Conservation (phyloP, 2,113 vertebrate species). For the Neogobius melanostomus region DNA sequence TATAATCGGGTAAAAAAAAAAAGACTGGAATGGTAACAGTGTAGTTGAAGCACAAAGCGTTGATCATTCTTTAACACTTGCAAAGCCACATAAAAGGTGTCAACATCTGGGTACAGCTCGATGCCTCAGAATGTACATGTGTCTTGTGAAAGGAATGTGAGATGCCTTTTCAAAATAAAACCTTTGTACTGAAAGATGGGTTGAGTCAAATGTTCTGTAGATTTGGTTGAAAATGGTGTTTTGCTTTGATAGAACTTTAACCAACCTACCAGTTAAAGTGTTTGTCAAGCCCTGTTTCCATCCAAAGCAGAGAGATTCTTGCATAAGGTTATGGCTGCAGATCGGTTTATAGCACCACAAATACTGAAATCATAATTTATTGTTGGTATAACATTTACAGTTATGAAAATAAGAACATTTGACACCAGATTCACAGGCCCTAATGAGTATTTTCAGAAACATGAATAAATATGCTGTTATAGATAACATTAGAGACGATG, state of each 20-base stretch:
- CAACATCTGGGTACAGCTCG: constrained; percentile 30
- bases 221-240: too few species aligned
- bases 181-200: constrained; percentile 60
- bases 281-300: too few species aligned
- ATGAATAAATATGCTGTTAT: background rate
- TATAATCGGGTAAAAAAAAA: background rate
- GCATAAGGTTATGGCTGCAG: too few species aligned
- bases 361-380: background rate
- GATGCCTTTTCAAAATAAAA: constrained; percentile 69
- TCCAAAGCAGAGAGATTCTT: too few species aligned
- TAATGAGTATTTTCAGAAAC: too few species aligned
- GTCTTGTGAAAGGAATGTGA: constrained; percentile 61
- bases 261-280: too few species aligned
- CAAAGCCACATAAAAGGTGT: constrained; percentile 32
- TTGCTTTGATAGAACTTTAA: too few species aligned
- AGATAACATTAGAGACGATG: too few species aligned
- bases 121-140: constrained; percentile 57
- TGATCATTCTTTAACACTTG: constrained; percentile 7
- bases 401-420: background rate
- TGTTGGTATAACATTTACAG: background rate
- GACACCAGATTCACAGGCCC: background rate
- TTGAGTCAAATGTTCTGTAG: too few species aligned
- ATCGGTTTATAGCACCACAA: background rate
- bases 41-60: constrained; percentile 59
- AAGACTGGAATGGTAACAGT: constrained; percentile 16